Base-by-base conservation (phyloP, 35 echinoderm and acorn worm genomes). In the Ptychodera flava region DNA sequence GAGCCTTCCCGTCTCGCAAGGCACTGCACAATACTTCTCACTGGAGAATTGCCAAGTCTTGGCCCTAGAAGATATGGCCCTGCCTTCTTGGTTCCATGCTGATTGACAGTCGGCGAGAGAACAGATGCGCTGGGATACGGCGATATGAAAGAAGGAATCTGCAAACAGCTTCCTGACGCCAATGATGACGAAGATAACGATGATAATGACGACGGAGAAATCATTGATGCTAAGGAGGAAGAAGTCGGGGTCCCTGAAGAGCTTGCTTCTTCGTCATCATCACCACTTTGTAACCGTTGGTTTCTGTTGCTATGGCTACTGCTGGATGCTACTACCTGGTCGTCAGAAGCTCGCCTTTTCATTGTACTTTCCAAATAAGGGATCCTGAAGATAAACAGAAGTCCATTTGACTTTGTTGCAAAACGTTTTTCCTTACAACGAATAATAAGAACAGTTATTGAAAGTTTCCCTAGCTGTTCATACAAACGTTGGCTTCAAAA, bases 1-100 rank as follows among this genome's bases (percentile, higher is more conserved):
- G 90, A 88, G 37, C 96, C 92, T 81, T 99, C 90, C 83, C 88
- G 94, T 28, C 96, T 45, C 35, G 95, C 95, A 75, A 99, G 86
- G 84, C 96, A 94, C 77, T 99, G 96, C 79, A 99, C 93, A 33
- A 94, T 99, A 82, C 96, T 99, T 45, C 93, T 76, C 30, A 99
- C 96, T 35, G 96, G 96, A 16, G 96, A 99, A 0, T 92, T 91
- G 28, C 96, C 96, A 22, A 99, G 88, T 35, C 93, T 83, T 78
- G 96, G 92, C 79, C 92, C 92, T 14, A 99, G 80, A 16, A 94
- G 85, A 89, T 92, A 94, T 15, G 96, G 96, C 33, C 96, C 96
- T 16, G 96, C 96, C 75, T 90, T 88, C 76, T 64, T 64, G 22
- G 45, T 22, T 6, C 45, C 45, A 64, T 64, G 45, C 6, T 6